Percentiles rank a stretch among this genome's conserved stretches.
Conservation (phyloP, 2,888 invertebrate genomes). For the Cabera pusaria region DNA sequence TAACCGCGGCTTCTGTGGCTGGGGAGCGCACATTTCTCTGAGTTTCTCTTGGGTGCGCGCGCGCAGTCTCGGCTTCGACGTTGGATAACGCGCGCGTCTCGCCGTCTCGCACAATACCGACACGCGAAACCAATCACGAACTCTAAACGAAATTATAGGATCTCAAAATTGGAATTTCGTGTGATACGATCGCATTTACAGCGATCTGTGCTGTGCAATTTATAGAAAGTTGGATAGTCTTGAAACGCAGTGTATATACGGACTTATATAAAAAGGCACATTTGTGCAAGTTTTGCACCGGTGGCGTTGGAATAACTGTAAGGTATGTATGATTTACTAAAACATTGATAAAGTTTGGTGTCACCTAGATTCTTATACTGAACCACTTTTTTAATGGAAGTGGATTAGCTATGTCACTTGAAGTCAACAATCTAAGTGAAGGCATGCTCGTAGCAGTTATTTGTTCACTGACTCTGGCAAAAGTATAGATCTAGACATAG, state of each 20-base stretch:
- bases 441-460: too few relatives aligned
- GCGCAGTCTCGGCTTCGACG: conserved; percentile 61
- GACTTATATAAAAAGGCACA: conserved; percentile 44
- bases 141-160: conserved; percentile 34
- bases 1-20: conserved; percentile 58
- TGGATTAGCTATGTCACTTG: too few relatives aligned
- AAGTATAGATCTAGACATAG: too few relatives aligned
- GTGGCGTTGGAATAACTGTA: conserved; percentile 60
- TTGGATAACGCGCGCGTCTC: conserved; percentile 57
- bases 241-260: conserved; percentile 46
- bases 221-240: conserved; percentile 52
- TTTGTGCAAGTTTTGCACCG: conserved; percentile 48
- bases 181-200: conserved; percentile 39
- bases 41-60: conserved; percentile 66
- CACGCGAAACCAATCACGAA: conserved; percentile 28
- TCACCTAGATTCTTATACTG: too few relatives aligned
- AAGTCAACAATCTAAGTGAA: too few relatives aligned
- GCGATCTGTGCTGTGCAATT: conserved; percentile 53
- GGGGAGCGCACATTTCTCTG: conserved; percentile 69
- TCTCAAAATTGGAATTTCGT: conserved; percentile 39
- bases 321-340: conserved; percentile 63
- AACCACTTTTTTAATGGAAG: too few relatives aligned
- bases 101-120: conserved; percentile 16
- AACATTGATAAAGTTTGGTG: too few relatives aligned
- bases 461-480: too few relatives aligned